Conservation (phyloP, 2,113 vertebrate genomes). For the Pithys albifrons region DNA sequence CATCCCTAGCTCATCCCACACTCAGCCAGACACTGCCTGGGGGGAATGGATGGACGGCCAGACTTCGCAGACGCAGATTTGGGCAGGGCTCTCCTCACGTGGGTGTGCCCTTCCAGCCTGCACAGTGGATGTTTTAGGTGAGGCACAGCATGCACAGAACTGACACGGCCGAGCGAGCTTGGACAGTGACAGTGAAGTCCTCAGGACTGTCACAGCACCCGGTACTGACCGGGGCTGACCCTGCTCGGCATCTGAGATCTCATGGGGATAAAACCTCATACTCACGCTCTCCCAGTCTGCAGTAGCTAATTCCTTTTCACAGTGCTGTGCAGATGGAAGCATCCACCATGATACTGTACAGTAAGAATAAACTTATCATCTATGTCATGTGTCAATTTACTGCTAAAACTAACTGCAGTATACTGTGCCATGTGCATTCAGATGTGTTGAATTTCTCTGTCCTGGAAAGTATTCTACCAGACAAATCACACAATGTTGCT, state of each 20-base stretch:
- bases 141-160: too few species aligned
- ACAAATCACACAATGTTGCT: not conserved
- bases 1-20: not conserved
- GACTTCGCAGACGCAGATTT: too few species aligned
- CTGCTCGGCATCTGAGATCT: too few species aligned
- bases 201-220: too few species aligned
- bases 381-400: not conserved
- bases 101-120: too few species aligned
- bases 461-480: not conserved
- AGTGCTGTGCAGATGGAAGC: not conserved
- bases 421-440: not conserved
- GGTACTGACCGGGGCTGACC: too few species aligned
- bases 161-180: too few species aligned
- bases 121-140: too few species aligned
- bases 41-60: too few species aligned
- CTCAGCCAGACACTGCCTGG: rapidly evolving
- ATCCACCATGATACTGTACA: not conserved
- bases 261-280: not conserved
- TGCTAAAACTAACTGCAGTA: not conserved
- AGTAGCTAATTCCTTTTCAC: not conserved
- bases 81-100: too few species aligned
- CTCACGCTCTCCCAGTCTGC: not conserved
- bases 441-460: not conserved
- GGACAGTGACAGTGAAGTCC: too few species aligned
- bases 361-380: not conserved